Base-by-base conservation (phyloP, 1,140 invertebrate species). In the Zaprionus kolodkinae region DNA sequence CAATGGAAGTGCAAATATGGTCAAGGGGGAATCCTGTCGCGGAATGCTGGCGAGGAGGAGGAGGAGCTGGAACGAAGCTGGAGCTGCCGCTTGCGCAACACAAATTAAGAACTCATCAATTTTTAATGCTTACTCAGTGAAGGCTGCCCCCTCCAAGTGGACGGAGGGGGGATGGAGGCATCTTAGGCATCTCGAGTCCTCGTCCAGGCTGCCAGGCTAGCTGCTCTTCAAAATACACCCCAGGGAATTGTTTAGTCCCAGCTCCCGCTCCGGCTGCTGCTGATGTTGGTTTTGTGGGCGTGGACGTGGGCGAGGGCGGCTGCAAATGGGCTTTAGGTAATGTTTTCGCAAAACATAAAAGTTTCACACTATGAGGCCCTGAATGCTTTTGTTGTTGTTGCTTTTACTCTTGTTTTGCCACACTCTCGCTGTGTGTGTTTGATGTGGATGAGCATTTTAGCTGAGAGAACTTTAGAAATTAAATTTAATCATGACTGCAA, bases 31-130 rank as follows among this genome's bases (percentile, higher is more conserved):
- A 15, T 21, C 27, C 3, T 6, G 27, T 6, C 40, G 27, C 11
- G 15, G 17, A 27, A 52, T 13, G 21, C 25, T 12, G 21, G n/a
- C 2, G 40, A 45, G 1, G 40, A 43, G 7, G n/a, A n/a, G 3
- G 9, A 13, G 17, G 15, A 48, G 17, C 15, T 2, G 13, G 13
- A n/a, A 13, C 1, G 40, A 21, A 21, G 21, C 21, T 21, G 9
- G 15, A 50, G 45, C n/a, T 10, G 15, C n/a, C 3, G 15, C 45
- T 11, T 17, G 45, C 79, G 79, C 77, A 80, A 84, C 84, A 85
- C 85, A 89, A 89, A 89, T 89, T 89, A 89, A 89, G 85, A 89
- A 89, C 85, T 90, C 85, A 89, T 89, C 85, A 89, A 89, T 89
- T 89, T 89, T 89, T 90, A 89, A 89, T 89, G 85, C 86, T 78